Base-by-base conservation (phyloP, 2,888 invertebrate species). In the Eilema sororculum region DNA sequence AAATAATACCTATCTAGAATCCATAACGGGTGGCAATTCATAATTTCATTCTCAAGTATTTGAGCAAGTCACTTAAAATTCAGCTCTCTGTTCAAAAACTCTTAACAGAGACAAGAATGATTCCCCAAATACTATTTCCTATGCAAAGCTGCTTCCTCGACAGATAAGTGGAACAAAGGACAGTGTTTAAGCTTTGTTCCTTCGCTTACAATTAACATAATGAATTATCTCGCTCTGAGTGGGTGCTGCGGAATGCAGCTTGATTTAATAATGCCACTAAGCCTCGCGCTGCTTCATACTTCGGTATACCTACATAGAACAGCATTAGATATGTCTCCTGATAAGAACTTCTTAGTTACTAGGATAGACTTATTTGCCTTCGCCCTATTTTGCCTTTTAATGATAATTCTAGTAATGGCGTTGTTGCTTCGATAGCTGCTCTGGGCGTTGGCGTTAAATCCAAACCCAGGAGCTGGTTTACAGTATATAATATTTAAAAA, bases 161-260 rank as follows among this genome's bases (percentile, higher is more conserved):
- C 52, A 61, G 61, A 72, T 72, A 70, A 69, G 67, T 69, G 65
- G 74, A 74, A 71, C 68, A 75, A 77, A 82, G 80, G 77, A 73
- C 69, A 68, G 67, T 67, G 69, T 64, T 64, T 25, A 68, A 77
- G 77, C 78, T 78, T 80, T 82, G 78, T 78, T 61, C 68, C 67
- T 76, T 37, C 62, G 76, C 79, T 81, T 76, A 78, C 83, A 84
- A 82, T 82, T 76, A 83, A 82, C 84, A 81, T 83, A 80, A 83
- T 79, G 78, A 84, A 83, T 81, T 75, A 78, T 73, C 78, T 74
- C 37, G 28, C 28, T 41, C 28, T 46, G 46, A 67, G 58, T 37
- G 58, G 74, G 67, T 73, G 77, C 46, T 22, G 64, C 12, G 46
- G 8, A 46, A 30, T 52, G 22, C 22, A 33, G 28, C 30, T 30